Evolutionary conservation across 2,113 vertebrate species (phyloP).

Genomic region (Danio rerio): GRCz12tu NC_133193.1:46200001-46200500

Average conservation of each 20-base stretch:
- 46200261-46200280: constrained; percentile 74
- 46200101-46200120: constrained; percentile 80
- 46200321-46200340: constrained; percentile 62
- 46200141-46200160: constrained; percentile 65
- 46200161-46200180: constrained; percentile 74
- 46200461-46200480: constrained; percentile 46
- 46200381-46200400: constrained; percentile 56
- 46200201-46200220: constrained; percentile 71
- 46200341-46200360: constrained; percentile 63
- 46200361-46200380: constrained; percentile 54
- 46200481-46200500: constrained; percentile 5
- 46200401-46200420: constrained; percentile 64
- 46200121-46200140: constrained; percentile 79
- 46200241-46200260: constrained; percentile 74
- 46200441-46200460: constrained; percentile 45
- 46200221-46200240: constrained; percentile 73
- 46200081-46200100: constrained; percentile 76
- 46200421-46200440: constrained; percentile 55
- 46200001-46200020: constrained; percentile 68
- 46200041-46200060: constrained; percentile 57
- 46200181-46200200: constrained; percentile 76
- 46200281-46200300: constrained; percentile 55
- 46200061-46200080: constrained; percentile 56
- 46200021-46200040: constrained; percentile 60
- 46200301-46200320: constrained; percentile 66